Evolutionary conservation across 1,140 invertebrate species (phyloP), one percentile per base, ranked within the genome.

Genomic region (Rhizoglyphus robini): DNA sequence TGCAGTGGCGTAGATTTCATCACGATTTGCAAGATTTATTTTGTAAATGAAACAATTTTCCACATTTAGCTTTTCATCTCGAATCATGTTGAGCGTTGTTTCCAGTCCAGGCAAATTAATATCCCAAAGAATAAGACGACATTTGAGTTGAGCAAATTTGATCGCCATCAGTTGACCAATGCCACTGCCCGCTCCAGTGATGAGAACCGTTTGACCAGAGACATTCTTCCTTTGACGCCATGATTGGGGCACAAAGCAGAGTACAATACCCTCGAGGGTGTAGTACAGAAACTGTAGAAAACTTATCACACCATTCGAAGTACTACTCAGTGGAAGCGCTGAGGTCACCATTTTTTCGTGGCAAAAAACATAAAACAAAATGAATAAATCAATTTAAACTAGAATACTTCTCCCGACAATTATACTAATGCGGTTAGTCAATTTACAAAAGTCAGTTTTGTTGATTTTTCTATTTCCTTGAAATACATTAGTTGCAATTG

Each of bases 1-100:
- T 13, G 72, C 72, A 3, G 34, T 62, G 54, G 67, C 30, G 25
- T 68, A 62, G 4, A 87, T 81, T 3, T 82, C 76, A n/a, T 83
- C 79, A 0, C 82, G 76, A 25, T 80, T 79, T 4, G 81, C 81
- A 0, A 87, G 83, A 75, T 88, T 84, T 11, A 41, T 31, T 11
- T 23, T 18, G n/a, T 58, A 23, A 25, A 25, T n/a, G 31, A 18
- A 18, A 4, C 13, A 15, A 20, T 63, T 13, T n/a, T n/a, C 31
- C 25, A 13, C 27, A 60, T 46, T 32, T 3, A 4, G 15, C 5
- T 13, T 13, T 30, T 41, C 0, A 30, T 27, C n/a, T 61, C 64
- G 18, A n/a, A 65, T 29, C 47, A 60, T 5, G 13, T 25, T 2
- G 18, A 3, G 4, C 0, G 68, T 69, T 27, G 48, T 48, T 15